Percentiles rank a stretch among this genome's conserved stretches.
Evolutionary conservation across 2,113 vertebrate genomes (phyloP).

Genomic region (Tetrao urogallus): DNA sequence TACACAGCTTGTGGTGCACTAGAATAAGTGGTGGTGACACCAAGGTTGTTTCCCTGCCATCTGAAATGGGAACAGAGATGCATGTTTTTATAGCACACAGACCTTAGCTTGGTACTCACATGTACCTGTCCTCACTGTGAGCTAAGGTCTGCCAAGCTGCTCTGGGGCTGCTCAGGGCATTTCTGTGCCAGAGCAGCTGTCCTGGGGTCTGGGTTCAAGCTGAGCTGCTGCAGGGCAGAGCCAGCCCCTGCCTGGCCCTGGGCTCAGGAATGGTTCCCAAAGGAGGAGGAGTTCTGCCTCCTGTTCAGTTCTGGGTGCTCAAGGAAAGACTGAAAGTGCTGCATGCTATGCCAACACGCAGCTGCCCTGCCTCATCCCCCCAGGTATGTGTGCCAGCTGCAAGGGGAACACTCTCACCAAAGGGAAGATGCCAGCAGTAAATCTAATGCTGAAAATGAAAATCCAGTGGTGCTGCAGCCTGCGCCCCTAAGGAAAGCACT

Average conservation of each 20-base stretch:
- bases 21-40: not conserved
- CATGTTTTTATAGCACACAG: too few relatives aligned
- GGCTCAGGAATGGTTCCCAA: not conserved
- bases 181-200: not conserved
- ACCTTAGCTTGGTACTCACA: not conserved
- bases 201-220: not conserved
- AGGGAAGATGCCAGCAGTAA: not conserved
- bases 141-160: not conserved
- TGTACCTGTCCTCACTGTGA: not conserved
- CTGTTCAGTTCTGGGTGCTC: not conserved
- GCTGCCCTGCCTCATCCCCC: fast-evolving
- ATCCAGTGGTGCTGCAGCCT: fast-evolving
- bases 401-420: not conserved
- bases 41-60: fast-evolving
- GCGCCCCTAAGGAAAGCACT: not conserved
- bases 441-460: not conserved
- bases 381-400: fast-evolving
- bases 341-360: fast-evolving
- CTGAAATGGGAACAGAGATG: not conserved
- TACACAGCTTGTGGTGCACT: not conserved
- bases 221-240: not conserved
- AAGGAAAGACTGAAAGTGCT: not conserved
- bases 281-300: too few relatives aligned
- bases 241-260: not conserved
- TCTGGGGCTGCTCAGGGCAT: not conserved